These are phyloP conservation scores for Scleropages formosus DNA, from an alignment of 2,797 vertebrate genomes.

Conservation along the genomic window DNA sequence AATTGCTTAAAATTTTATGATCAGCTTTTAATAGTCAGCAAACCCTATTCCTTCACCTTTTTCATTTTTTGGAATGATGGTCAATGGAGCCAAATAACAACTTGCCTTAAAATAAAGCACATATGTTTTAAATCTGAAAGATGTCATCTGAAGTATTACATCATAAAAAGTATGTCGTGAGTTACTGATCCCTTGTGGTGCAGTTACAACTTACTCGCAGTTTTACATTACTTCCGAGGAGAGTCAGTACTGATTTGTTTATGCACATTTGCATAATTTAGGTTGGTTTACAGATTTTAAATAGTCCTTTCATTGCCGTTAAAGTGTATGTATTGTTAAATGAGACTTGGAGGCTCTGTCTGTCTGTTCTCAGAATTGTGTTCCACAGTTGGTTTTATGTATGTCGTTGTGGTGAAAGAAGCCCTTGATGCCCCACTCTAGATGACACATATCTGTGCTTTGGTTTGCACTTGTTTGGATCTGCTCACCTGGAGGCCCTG, in stretches of 20 bases:
- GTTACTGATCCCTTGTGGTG: constrained; percentile 21
- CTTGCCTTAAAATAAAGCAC: no score
- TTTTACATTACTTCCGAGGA: constrained; percentile 45
- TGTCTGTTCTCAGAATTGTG: background rate
- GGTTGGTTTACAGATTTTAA: constrained; percentile 47
- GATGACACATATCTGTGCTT: constrained; percentile 7
- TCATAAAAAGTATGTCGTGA: constrained; percentile 8
- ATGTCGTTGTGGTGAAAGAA: background rate
- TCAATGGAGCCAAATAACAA: constrained; percentile 25
- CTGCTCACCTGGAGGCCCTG: constrained; percentile 20
- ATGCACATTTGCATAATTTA: constrained; percentile 79
- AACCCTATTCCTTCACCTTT: constrained; percentile 26
- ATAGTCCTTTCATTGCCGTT: constrained; percentile 40
- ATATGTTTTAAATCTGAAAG: no score
- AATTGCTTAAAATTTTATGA: constrained; percentile 38
- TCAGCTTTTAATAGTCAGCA: constrained; percentile 41
- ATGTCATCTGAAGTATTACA: no score
- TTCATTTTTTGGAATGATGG: constrained; percentile 18
- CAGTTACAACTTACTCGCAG: constrained; percentile 59
- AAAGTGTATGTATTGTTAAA: background rate
- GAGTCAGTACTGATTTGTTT: constrained; percentile 60
- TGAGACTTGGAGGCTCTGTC: constrained; percentile 23
- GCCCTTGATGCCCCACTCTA: background rate
- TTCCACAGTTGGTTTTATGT: background rate
- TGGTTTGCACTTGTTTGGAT: constrained; percentile 14